Conservation (phyloP, 2,797 vertebrate species). For the Phalanger gymnotis region DNA sequence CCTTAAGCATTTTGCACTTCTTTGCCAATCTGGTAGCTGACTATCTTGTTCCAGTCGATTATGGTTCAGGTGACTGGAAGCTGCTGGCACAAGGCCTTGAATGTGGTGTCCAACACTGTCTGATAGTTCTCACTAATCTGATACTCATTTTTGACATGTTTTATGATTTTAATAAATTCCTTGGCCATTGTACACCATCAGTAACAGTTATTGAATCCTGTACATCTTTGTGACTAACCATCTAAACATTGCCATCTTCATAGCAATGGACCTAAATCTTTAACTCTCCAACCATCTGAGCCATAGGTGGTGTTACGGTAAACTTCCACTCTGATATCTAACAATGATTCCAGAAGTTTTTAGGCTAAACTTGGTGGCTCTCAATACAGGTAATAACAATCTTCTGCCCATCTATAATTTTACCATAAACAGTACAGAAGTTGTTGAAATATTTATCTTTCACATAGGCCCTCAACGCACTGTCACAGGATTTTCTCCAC, state of each 20-base stretch:
- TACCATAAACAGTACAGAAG: slow-evolving; percentile 89
- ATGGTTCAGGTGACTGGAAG: neutral
- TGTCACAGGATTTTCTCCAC: slow-evolving; percentile 75
- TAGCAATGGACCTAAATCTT: neutral
- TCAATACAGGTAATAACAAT: neutral
- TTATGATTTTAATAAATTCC: neutral
- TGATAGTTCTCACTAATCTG: neutral
- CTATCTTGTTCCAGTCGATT: neutral
- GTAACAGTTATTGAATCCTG: neutral
- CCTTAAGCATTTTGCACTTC: neutral
- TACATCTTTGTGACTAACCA: neutral
- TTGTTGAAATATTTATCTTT: slow-evolving; percentile 82
- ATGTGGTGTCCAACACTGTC: neutral
- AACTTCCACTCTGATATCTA: neutral
- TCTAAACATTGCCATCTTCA: neutral
- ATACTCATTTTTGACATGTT: neutral
- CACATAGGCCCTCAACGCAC: neutral
- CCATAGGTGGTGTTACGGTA: neutral
- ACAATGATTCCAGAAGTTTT: neutral
- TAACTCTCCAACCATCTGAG: neutral
- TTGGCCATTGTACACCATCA: neutral
- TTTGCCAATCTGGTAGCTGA: neutral
- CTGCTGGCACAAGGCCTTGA: neutral
- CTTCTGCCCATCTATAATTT: neutral
- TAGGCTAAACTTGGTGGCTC: neutral